Evolutionary conservation across 2,888 invertebrate genomes (phyloP), one percentile per base, ranked within the genome.

Genomic region (Pemphredon lugubris): DNA sequence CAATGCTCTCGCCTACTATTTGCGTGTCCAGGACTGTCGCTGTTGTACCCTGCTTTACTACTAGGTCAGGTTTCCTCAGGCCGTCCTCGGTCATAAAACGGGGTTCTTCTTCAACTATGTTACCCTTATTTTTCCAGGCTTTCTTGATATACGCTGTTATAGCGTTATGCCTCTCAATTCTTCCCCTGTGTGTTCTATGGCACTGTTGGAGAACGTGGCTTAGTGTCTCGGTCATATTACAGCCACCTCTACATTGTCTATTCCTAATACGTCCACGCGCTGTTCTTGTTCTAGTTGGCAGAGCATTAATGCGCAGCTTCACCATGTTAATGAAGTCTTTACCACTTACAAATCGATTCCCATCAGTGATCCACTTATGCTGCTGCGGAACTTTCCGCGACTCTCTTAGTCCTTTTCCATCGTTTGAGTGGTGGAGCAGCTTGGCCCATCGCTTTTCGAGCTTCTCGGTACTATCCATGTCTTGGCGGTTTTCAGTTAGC

Each of bases 401-500:
- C n/a, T n/a, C n/a, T n/a, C n/a, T n/a, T n/a, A n/a, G n/a, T n/a
- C n/a, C n/a, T n/a, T n/a, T n/a, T n/a, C n/a, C n/a, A n/a, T n/a
- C n/a, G n/a, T n/a, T 51, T 57, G 0, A 69, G 0, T 18, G 42
- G 59, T 40, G 83, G 83, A 59, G 84, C 2, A 37, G 0, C 1
- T 1, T 13, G 5, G 63, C 40, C 54, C 61, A 61, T 9, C 61
- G 4, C 2, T 34, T 5, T 0, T 34, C 6, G 9, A 60, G 51
- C 23, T 34, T 20, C 1, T 9, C 44, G 0, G 32, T 1, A 1
- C 13, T 34, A 1, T 20, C 14, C 6, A 42, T 9, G 14, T 23
- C 42, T 1, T 9, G 23, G 9, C 39, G 11, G 7, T 20, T 39
- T 4, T 53, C 51, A 0, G 23, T 53, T 4, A 61, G 32, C 2